phyloP scores from a whole-genome alignment of 2,888 invertebrate species.

The Heliconius erato region DNA sequence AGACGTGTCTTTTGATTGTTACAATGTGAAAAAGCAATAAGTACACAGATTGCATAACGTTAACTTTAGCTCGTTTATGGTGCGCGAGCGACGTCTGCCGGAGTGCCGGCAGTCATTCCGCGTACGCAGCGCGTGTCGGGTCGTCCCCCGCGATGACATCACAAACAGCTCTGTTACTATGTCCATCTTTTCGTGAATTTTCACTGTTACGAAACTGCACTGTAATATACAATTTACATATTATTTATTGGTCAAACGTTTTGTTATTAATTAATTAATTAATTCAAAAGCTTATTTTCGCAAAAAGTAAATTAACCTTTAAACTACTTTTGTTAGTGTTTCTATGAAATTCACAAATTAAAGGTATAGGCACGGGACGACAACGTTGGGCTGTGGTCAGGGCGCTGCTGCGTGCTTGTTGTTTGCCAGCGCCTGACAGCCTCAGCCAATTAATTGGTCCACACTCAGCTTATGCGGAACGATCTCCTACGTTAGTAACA shows the following conservation, averaged over 20 bases:
- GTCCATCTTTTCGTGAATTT: slow-evolving; percentile 22
- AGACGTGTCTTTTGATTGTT: slow-evolving; percentile 42
- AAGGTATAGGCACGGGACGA: slow-evolving; percentile 68
- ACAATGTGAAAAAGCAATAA: slow-evolving; percentile 40
- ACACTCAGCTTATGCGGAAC: slow-evolving; percentile 67
- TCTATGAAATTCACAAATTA: slow-evolving; percentile 46
- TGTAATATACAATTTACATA: neutral
- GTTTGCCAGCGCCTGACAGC: slow-evolving; percentile 74
- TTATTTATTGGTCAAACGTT: neutral
- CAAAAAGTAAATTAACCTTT: neutral
- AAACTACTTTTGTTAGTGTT: slow-evolving; percentile 5
- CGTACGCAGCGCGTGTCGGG: slow-evolving; percentile 74
- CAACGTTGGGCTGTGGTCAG: slow-evolving; percentile 70
- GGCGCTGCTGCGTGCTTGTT: slow-evolving; percentile 76
- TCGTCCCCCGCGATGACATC: slow-evolving; percentile 60
- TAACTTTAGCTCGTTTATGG: slow-evolving; percentile 66
- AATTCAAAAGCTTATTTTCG: neutral
- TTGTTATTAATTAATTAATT: neutral
- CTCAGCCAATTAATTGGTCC: slow-evolving; percentile 73
- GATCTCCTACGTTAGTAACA: slow-evolving; percentile 77
- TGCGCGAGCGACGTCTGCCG: slow-evolving; percentile 63
- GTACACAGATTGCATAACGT: slow-evolving; percentile 55
- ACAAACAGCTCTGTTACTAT: slow-evolving; percentile 50
- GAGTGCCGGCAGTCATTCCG: slow-evolving; percentile 69
- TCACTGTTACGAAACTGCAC: slow-evolving; percentile 18